Percentiles rank a stretch among this genome's conserved stretches.
Conservation (phyloP, 2,888 invertebrate species). For the Sympetrum striolatum region DNA sequence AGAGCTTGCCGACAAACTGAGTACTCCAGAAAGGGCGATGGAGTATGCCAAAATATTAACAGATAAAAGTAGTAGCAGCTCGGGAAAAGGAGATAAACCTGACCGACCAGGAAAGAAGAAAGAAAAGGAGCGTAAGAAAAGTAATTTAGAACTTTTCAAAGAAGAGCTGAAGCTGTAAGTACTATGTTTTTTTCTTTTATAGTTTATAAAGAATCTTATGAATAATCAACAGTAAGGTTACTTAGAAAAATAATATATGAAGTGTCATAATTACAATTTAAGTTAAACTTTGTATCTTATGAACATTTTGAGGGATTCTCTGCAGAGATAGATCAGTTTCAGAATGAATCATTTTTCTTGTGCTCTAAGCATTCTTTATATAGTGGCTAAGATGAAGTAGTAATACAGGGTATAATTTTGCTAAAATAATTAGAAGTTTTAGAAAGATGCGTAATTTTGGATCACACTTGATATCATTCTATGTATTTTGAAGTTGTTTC, state of each 20-base stretch:
- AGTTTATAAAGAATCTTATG: not conserved
- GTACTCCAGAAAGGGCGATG: constrained; percentile 71
- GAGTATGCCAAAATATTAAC: constrained; percentile 71
- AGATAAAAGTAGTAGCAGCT: constrained; percentile 64
- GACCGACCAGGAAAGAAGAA: constrained; percentile 71
- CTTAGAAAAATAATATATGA: not conserved
- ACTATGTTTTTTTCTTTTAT: constrained; percentile 10
- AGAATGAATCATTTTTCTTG: no score
- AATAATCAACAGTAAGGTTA: not conserved
- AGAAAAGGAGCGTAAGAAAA: constrained; percentile 88
- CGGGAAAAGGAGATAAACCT: constrained; percentile 68
- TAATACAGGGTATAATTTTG: no score
- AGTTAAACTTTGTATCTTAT: constrained; percentile 37
- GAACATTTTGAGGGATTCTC: constrained; percentile 1
- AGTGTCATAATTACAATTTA: constrained; percentile 13
- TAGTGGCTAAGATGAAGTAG: no score
- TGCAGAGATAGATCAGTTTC: no score
- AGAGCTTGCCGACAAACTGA: constrained; percentile 64
- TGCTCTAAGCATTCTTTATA: no score
- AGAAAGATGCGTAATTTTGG: no score
- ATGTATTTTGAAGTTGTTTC: no score
- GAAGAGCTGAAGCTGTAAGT: constrained; percentile 93
- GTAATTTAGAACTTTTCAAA: constrained; percentile 96
- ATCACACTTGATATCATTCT: no score
- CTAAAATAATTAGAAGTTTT: no score